Evolutionary conservation across 2,797 vertebrate genomes (phyloP), one percentile per base, ranked within the genome.

Genomic region (Gymnodraco acuticeps): DNA sequence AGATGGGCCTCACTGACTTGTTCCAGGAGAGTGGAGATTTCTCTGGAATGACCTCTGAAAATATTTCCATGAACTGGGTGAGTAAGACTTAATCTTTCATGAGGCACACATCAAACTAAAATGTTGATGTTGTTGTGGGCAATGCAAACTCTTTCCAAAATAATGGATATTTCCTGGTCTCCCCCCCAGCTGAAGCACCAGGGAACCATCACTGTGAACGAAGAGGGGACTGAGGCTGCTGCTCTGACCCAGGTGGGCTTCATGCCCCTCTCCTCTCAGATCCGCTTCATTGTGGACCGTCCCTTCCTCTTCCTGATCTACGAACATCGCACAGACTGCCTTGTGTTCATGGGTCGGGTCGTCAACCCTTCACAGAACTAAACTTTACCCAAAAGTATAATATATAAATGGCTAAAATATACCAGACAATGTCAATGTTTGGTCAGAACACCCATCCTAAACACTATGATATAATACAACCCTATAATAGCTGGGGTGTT

Each of bases 261-360:
- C 90, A 99, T 98, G 97, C 98, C 98, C 0, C 94, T 99, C 60
- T 98, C 98, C 14, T 94, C 96, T 46, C 98, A 99, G 93, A 97
- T 95, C 51, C 97, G 95, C 33, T 98, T 99, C 16, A 55, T 93
- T 0, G 95, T 96, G 0, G 97, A 99, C 84, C 96, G 95, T 0
- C 98, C 98, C 4, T 99, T 99, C 84, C 88, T 99, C 73, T 99
- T 99, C 85, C 93, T 99, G 15, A 94, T 99, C 93, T 99, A 99
- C 0, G 98, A 99, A 78, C 97, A 98, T 48, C 98, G 97, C 73
- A 99, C 98, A 52, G 94, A 96, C 76, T 98, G 98, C 83, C 95
- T 99, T 0, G 94, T 99, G 55, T 99, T 99, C 93, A 96, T 98
- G 93, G 98, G 98, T 15, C 95, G 96, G 47, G 97, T 99, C 38